These are phyloP conservation scores for Labeo rohita DNA, from an alignment of 2,113 vertebrate species.

Conservation along the genomic window DNA sequence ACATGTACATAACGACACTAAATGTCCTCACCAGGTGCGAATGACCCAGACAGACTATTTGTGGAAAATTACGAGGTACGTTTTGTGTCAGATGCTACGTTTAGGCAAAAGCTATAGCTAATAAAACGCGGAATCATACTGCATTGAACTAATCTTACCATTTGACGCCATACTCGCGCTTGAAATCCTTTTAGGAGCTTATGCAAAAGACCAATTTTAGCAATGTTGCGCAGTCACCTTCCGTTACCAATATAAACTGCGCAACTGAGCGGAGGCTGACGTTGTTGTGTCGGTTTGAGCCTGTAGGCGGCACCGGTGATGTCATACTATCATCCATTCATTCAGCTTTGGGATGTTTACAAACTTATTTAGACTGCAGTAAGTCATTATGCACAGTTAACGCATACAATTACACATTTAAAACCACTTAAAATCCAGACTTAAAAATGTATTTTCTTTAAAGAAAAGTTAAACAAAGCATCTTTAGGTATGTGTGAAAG, in stretches of 20 bases:
- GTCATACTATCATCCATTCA: background rate
- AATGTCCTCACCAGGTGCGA: background rate
- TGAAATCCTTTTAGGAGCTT: background rate
- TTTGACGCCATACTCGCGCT: conserved; percentile 65
- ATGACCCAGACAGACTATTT: background rate
- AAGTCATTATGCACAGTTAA: background rate
- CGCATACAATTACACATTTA: background rate
- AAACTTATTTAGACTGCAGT: background rate
- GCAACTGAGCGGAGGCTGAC: background rate
- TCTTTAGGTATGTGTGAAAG: background rate
- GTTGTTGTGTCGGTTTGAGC: background rate
- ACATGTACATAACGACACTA: background rate
- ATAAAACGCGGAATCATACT: background rate
- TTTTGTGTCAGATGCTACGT: background rate
- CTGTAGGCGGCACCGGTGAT: background rate
- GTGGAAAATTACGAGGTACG: background rate
- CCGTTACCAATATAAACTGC: background rate
- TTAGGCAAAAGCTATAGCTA: background rate
- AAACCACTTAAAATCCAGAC: background rate
- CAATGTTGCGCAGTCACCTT: background rate
- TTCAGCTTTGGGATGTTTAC: background rate
- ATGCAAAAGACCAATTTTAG: background rate
- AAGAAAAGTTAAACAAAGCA: background rate
- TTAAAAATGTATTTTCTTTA: background rate
- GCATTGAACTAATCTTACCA: conserved; percentile 58